A percentile compares a stretch with the other conserved stretches of the same genome.
These are phyloP conservation scores for Menidia beryllina DNA, from an alignment of 2,113 vertebrate genomes.

Conservation along the genomic window DNA sequence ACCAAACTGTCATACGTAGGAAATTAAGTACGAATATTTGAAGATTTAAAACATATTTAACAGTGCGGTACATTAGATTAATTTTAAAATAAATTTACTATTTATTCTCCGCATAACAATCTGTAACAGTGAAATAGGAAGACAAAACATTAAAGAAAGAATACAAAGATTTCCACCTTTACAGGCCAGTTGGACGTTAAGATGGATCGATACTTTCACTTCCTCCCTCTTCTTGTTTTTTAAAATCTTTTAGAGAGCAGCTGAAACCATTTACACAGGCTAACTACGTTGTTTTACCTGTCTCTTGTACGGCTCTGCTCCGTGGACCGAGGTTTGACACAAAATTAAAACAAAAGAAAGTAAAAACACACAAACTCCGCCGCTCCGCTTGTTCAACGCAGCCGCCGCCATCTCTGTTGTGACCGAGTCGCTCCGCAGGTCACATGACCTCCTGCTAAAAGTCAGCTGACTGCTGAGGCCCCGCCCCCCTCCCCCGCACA, in stretches of 20 bases:
- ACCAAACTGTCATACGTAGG: too few species aligned
- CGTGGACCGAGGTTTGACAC: conserved; percentile 1
- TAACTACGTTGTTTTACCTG: conserved; percentile 22
- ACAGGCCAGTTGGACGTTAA: neutral
- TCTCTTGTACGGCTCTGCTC: neutral
- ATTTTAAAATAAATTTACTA: too few species aligned
- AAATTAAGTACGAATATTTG: too few species aligned
- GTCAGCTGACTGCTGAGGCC: conserved; percentile 29
- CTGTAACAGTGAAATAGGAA: too few species aligned
- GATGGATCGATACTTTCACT: conserved; percentile 15
- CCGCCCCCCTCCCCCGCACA: conserved; percentile 20
- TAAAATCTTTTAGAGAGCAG: neutral
- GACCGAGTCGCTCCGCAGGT: neutral
- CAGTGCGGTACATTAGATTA: too few species aligned
- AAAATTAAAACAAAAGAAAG: neutral
- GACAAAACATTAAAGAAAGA: neutral
- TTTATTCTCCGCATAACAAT: too few species aligned
- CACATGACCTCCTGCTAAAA: conserved; percentile 37
- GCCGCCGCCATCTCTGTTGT: conserved; percentile 64
- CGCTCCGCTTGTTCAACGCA: rapidly evolving
- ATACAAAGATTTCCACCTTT: neutral
- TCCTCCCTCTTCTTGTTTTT: conserved; percentile 1
- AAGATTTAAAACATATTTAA: too few species aligned
- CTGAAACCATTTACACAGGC: neutral
- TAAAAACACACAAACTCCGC: neutral